Evolutionary conservation across 2,797 vertebrate species (phyloP), one percentile per base, ranked within the genome.

Genomic region (Chiropotes sagulatus): DNA sequence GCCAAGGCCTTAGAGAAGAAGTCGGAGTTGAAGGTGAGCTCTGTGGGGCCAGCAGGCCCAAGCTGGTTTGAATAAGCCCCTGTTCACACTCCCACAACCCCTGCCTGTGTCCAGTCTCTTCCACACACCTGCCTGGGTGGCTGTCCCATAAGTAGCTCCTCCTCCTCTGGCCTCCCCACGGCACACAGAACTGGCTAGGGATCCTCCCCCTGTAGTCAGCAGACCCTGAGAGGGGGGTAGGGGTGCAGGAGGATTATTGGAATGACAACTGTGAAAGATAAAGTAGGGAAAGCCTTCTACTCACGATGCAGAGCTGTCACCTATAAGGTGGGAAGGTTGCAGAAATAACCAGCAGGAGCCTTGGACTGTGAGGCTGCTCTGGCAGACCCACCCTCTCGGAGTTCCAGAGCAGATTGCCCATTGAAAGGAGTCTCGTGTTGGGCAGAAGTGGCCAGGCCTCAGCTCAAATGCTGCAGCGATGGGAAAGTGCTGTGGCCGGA

Each of bases 1-100:
- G 99, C 99, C 86, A 99, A 99, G 98, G 99, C 99, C 61, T 98
- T 99, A 75, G 99, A 99, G 98, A 99, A 99, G 39, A 99, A 99
- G 98, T 98, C 98, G 0, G 99, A 99, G 58, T 98, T 99, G 80
- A 99, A 99, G 99, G 99, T 99, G 98, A 97, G 98, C 41, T 44
- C 14, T 12, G 2, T 52, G 14, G 64, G 72, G 72, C 0, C 2
- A 39, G 44, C 64, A 26, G 97, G 81, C 76, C 54, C 19, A 19
- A 24, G 39, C 20, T 17, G 22, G 14, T 8, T 30, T 50, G 39
- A 44, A 57, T 22, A 39, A 58, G 33, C 78, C 44, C 72, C 83
- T 5, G 3, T 75, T 61, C n/a, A 24, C 0, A 8, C 1, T 0
- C 9, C 48, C 10, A 24, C 2, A 7, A 0, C 67, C 24, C 19